Evolutionary conservation across 2,888 invertebrate genomes (phyloP), one percentile per base, ranked within the genome.

Genomic region (Rotaria magnacalcarata): DNA sequence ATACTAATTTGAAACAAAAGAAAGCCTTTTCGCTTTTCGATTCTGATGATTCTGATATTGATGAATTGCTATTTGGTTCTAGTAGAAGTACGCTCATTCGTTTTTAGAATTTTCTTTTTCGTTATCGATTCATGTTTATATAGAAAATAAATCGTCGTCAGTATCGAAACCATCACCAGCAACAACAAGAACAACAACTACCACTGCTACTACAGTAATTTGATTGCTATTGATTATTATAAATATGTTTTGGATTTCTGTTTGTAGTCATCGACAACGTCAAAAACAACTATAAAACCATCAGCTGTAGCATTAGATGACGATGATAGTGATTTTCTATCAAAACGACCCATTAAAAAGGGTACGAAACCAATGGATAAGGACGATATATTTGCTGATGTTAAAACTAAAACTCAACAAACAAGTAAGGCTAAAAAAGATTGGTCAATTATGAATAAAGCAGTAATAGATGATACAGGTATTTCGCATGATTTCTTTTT

Each of bases 361-460:
- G 34, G 24, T 43, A 24, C 47, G 14, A 80, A 80, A 47, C 80
- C 34, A 67, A 5, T 67, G 4, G 67, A 67, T 67, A 67, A 43
- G 24, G 80, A 80, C 47, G 80, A 80, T 47, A 80, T 80, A 4
- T 80, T 80, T 47, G 80, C 24, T 47, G 80, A 80, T 80, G n/a
- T 80, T 47, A 43, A 47, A 24, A 80, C 2, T 0, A 43, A 43
- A 47, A 5, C 24, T 1, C 43, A 43, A 80, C 47, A 16, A n/a
- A 34, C 47, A 11, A 80, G 47, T 47, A 80, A 80, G 47, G 80
- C 80, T 10, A 80, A 80, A 80, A 80, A 80, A 80, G 80, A 80
- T 47, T 80, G 80, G 80, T 80, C 80, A n/a, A 80, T 80, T n/a
- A 80, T 80, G 80, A 80, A n/a, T n/a, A 80, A 43, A 80, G 0